A percentile compares a stretch with the other conserved stretches of the same genome.
Evolutionary conservation across 2,797 vertebrate species (phyloP).

Genomic region (Clarias fuscus): DNA sequence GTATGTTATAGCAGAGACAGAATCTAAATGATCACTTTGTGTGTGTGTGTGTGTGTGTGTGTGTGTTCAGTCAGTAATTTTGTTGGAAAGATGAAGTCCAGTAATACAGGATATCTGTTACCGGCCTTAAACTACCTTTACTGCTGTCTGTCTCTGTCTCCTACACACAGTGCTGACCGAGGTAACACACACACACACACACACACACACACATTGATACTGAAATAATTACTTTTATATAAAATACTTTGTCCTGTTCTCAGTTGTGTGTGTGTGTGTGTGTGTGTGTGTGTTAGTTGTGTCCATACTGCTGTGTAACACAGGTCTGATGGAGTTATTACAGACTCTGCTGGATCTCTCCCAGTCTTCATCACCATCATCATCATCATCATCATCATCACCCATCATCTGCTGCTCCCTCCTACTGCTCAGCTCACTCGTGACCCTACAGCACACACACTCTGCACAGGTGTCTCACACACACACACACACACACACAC

Average conservation of each 20-base stretch:
- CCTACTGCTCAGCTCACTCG: constrained; percentile 83
- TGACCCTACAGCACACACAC: constrained; percentile 79
- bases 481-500: constrained; percentile 12
- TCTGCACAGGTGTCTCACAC: constrained; percentile 77
- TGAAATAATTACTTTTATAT: not conserved
- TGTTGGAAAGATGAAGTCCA: constrained; percentile 78
- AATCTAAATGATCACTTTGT: not conserved
- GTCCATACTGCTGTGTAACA: constrained; percentile 85
- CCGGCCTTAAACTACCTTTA: constrained; percentile 90
- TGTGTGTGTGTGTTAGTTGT: constrained; percentile 73
- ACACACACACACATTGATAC: constrained; percentile 12
- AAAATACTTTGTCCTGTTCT: too few species aligned
- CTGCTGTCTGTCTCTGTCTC: constrained; percentile 75
- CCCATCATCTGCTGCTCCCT: constrained; percentile 81
- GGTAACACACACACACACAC: constrained; percentile 63
- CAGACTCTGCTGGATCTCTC: constrained; percentile 77
- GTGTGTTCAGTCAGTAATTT: constrained; percentile 82
- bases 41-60: constrained; percentile 22
- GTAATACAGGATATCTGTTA: constrained; percentile 75
- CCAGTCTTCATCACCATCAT: constrained; percentile 51
- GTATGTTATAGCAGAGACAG: not conserved
- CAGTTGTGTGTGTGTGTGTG: constrained; percentile 6
- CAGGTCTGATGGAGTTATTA: constrained; percentile 82
- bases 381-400: constrained; percentile 58
- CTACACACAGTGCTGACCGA: constrained; percentile 68